Base-by-base conservation (phyloP, 2,888 invertebrate species). In the Acrobasis suavella region DNA sequence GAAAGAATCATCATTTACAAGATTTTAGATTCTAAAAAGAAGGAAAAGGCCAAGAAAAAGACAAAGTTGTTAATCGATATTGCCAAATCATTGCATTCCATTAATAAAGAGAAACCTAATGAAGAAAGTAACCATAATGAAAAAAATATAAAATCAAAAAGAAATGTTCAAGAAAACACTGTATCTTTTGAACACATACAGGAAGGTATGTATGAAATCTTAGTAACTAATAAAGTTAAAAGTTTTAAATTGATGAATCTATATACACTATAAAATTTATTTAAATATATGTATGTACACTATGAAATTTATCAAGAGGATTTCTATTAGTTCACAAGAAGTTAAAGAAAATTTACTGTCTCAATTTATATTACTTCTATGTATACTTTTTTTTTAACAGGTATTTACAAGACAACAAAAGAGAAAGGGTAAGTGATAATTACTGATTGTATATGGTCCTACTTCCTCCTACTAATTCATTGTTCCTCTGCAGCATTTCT, bases 1-100 rank as follows among this genome's bases (percentile, higher is more conserved):
- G 90, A 91, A 58, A 85, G 83, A 73, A 89, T 92, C 62, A 85
- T 92, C 50, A 86, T 91, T 67, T 91, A 90, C 70, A 90, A 92
- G 72, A 84, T 92, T 55, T 69, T 89, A 6, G 83, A 89, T 62
- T 76, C 85, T 0, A 86, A 81, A 73, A 83, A 82, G 63, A 77
- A 75, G 14, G 66, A 71, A 0, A 69, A 69, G 61, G 62, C 64
- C 3, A 77, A 73, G 60, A 79, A 70, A 58, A 78, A 77, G 51
- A 64, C 71, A 0, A 80, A 82, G 68, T 65, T 76, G 14, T 70
- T 80, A 58, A 75, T 76, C 65, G 72, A 81, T 60, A 78, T 81
- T 60, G 79, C 77, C 2, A 85, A 82, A 66, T 79, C 81, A 8
- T 68, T 82, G 52, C 73, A 69, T 17, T 67, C 71, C 17, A 70